Evolutionary conservation across 2,888 invertebrate genomes (phyloP).

Genomic region (Pachycephus smyrnensis): DNA sequence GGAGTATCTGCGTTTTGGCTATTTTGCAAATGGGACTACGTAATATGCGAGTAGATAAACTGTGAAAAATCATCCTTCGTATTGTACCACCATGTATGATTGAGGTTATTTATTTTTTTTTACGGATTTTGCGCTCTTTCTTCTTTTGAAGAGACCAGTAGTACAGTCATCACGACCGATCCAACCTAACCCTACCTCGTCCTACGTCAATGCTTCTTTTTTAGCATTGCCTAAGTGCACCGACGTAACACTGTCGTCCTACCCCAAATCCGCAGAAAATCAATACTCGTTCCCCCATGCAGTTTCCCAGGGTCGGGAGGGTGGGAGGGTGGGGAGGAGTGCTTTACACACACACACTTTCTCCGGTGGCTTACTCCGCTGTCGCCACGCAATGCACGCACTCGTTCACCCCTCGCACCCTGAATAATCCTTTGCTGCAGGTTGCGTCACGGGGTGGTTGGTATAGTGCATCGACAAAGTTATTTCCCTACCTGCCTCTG

Average conservation of each 20-base stretch:
- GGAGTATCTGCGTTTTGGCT: not conserved
- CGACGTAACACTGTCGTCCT: slow-evolving; percentile 47
- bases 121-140: not conserved
- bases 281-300: slow-evolving; percentile 36
- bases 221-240: not conserved
- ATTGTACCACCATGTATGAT: not conserved
- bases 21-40: not conserved
- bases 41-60: not conserved
- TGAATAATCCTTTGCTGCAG: not conserved
- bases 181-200: not conserved
- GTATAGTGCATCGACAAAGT: not conserved
- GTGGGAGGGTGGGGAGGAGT: not conserved
- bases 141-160: not conserved
- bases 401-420: not conserved
- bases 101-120: too few relatives aligned
- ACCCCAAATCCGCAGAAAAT: slow-evolving; percentile 53
- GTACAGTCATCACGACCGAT: not conserved
- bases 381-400: not conserved
- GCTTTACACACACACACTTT: slow-evolving; percentile 1
- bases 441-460: not conserved
- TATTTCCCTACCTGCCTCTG: not conserved
- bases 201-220: not conserved
- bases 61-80: not conserved
- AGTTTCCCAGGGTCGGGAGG: slow-evolving; percentile 2
- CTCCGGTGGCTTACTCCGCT: slow-evolving; percentile 17